Conservation (phyloP, 2,888 invertebrate species). For the Marasmarcha lunaedactyla region DNA sequence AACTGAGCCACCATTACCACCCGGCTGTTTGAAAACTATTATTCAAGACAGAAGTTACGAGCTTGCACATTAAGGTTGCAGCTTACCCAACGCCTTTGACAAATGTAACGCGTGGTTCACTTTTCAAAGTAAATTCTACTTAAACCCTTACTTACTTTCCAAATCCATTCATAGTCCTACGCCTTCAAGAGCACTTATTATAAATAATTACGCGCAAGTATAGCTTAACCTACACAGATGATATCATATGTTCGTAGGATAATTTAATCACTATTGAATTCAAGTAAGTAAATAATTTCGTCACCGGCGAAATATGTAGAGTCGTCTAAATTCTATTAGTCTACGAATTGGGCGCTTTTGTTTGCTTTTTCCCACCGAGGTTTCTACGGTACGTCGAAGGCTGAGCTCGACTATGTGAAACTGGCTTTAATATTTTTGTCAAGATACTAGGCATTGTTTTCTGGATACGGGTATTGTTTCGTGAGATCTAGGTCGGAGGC, state of each 20-base stretch:
- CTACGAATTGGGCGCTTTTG: constrained; percentile 13
- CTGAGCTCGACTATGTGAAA: constrained; percentile 49
- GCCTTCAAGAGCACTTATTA: neutral
- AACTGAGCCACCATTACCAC: neutral
- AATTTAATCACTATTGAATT: neutral
- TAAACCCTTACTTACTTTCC: too few species aligned
- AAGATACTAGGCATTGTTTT: constrained; percentile 54
- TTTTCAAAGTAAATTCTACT: too few species aligned
- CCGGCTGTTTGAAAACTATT: neutral
- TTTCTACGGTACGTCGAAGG: constrained; percentile 53
- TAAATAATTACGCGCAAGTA: neutral
- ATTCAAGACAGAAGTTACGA: too few species aligned
- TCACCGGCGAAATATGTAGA: too few species aligned
- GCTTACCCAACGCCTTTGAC: too few species aligned
- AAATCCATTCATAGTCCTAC: neutral
- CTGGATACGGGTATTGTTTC: constrained; percentile 46
- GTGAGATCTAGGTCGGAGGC: constrained; percentile 65
- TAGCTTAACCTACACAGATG: neutral
- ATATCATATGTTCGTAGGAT: neutral
- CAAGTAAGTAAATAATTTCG: neutral
- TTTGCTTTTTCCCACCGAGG: constrained; percentile 65
- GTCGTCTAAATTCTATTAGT: neutral
- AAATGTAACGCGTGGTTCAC: too few species aligned
- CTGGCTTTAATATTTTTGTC: constrained; percentile 54
- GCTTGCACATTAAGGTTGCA: too few species aligned